Conservation (phyloP, 2,888 invertebrate species). For the Empis stercorea region DNA sequence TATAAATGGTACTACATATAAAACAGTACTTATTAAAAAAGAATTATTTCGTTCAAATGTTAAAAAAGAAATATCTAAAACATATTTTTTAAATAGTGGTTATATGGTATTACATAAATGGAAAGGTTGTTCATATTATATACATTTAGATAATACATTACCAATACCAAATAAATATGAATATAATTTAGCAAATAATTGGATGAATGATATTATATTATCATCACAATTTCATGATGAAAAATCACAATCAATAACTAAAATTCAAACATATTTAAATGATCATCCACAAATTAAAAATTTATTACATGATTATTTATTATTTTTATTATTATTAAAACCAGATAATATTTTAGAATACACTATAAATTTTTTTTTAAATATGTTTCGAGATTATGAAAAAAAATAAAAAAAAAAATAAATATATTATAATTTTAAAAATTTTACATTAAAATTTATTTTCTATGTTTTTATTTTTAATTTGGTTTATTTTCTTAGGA, state of each 20-base stretch:
- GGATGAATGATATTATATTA: slow-evolving; percentile 9
- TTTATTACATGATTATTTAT: slow-evolving; percentile 11
- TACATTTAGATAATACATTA: slow-evolving; percentile 8
- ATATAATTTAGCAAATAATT: slow-evolving; percentile 2
- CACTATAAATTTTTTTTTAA: slow-evolving; percentile 10
- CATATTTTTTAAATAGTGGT: slow-evolving; percentile 8
- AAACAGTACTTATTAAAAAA: slow-evolving; percentile 7
- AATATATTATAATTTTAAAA: no score
- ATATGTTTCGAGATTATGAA: slow-evolving; percentile 4
- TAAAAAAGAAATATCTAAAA: slow-evolving; percentile 8
- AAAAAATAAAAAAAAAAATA: no score
- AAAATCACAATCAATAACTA: slow-evolving; percentile 3
- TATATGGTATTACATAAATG: slow-evolving; percentile 9
- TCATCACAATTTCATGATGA: slow-evolving; percentile 8
- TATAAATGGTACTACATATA: slow-evolving; percentile 4
- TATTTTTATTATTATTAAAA: slow-evolving; percentile 7
- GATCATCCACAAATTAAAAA: slow-evolving; percentile 8
- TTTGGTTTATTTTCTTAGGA: no score
- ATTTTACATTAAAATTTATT: no score
- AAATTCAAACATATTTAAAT: slow-evolving; percentile 7
- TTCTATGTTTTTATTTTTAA: no score
- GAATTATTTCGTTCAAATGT: not conserved
- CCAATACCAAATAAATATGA: not conserved
- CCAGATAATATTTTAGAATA: slow-evolving; percentile 10
- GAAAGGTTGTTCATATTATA: slow-evolving; percentile 6